Conservation (phyloP, 2,113 vertebrate species). For the Thalassoma bifasciatum region DNA sequence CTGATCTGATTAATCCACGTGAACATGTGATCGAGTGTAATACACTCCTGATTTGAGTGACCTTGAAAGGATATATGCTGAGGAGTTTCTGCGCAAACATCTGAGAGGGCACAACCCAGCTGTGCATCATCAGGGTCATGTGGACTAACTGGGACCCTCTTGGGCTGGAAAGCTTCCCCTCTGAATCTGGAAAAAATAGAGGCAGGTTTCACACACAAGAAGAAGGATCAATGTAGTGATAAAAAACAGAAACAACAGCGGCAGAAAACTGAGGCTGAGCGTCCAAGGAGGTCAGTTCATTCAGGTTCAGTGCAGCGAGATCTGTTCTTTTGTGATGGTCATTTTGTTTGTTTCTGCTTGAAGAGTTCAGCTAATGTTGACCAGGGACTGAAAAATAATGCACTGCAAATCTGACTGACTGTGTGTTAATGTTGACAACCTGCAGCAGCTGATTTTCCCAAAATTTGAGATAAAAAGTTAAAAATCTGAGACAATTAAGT, state of each 20-base stretch:
- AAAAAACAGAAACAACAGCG: constrained; percentile 7
- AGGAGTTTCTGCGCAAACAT: constrained; percentile 83
- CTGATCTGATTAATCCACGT: constrained; percentile 65
- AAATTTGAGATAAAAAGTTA: no score
- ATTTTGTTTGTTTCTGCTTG: no score
- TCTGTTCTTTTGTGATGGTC: no score
- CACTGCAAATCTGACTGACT: neutral
- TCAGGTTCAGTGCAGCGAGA: neutral
- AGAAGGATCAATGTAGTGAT: constrained; percentile 3
- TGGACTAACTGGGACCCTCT: constrained; percentile 80
- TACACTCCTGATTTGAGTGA: constrained; percentile 22
- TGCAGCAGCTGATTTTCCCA: neutral
- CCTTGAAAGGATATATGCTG: constrained; percentile 81
- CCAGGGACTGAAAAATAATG: neutral
- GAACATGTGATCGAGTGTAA: constrained; percentile 59
- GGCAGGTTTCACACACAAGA: neutral
- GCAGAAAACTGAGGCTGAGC: neutral
- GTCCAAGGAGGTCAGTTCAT: neutral
- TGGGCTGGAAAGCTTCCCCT: constrained; percentile 76
- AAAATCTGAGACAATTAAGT: no score
- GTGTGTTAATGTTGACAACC: neutral
- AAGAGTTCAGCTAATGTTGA: constrained; percentile 7
- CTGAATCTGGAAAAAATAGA: constrained; percentile 73
- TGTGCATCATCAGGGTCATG: constrained; percentile 88
- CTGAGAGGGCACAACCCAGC: constrained; percentile 84